Base-by-base conservation (phyloP, 2,797 vertebrate species). In the Anguilla anguilla region DNA sequence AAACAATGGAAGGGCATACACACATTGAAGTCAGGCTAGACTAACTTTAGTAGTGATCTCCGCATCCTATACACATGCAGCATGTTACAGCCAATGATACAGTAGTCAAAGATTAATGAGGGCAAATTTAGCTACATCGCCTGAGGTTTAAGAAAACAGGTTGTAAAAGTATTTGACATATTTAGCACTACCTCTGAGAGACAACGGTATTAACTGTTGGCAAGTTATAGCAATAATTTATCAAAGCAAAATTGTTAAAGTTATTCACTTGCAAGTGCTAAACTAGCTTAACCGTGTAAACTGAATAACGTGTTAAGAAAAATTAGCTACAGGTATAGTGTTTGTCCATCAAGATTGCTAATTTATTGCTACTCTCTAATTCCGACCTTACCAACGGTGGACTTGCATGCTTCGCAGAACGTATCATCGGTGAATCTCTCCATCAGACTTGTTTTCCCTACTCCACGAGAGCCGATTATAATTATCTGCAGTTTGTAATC, bases 321-420 rank as follows among this genome's bases (percentile, higher is more conserved):
- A n/a, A 28, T n/a, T 10, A 10, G 15, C 10, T 69, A 28, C 64
- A 69, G 61, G 5, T 28, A 28, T 28, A n/a, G 25, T 28, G 28
- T 28, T 69, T 69, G 64, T 19, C 64, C n/a, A 67, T 67, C 64
- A 25, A 69, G 25, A 25, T 69, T 69, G 25, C 11, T 69, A 69
- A 28, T 69, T n/a, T 69, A 28, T 3, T 28, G 64, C 7, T 69
- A 64, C 17, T 28, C n/a, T 69, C 25, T 28, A 25, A n/a, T 69
- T 69, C n/a, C n/a, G 9, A 28, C 64, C 98, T 97, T 96, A 99
- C 98, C 98, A 92, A 99, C 98, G 86, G 98, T 99, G 89, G 98
- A 99, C 95, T 99, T 99, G 97, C 98, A 99, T 86, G 98, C 98
- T 96, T 99, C 98, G 91, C 97, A 98, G 95, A 99, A 99, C 43